phyloP scores from a whole-genome alignment of 2,113 vertebrate species.

The Syngnathus typhle region DNA sequence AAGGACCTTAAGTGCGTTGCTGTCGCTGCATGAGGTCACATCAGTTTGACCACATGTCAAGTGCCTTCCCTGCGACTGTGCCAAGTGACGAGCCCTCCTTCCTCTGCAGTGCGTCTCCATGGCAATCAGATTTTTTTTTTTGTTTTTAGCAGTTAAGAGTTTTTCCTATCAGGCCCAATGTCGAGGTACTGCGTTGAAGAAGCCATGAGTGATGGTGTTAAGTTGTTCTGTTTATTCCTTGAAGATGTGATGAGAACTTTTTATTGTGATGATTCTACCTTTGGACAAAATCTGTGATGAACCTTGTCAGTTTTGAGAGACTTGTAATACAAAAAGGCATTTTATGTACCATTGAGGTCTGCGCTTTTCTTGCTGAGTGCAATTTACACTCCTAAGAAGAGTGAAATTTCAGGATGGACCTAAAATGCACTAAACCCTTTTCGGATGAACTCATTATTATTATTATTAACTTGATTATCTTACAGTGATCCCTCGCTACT shows the following conservation, averaged over 20 bases:
- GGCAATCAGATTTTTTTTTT: slow-evolving; percentile 63
- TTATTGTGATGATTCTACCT: slow-evolving; percentile 54
- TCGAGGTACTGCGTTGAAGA: slow-evolving; percentile 55
- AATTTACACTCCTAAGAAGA: slow-evolving; percentile 2
- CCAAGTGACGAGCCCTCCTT: slow-evolving; percentile 65
- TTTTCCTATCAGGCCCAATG: slow-evolving; percentile 22
- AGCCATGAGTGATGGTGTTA: slow-evolving; percentile 62
- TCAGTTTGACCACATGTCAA: slow-evolving; percentile 51
- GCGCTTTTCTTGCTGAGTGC: slow-evolving; percentile 30
- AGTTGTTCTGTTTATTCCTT: slow-evolving; percentile 25
- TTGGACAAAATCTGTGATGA: slow-evolving; percentile 54
- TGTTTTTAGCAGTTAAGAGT: slow-evolving; percentile 12
- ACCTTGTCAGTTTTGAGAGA: slow-evolving; percentile 55
- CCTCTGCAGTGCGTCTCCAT: slow-evolving; percentile 64
- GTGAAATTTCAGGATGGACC: no score
- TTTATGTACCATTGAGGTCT: slow-evolving; percentile 54
- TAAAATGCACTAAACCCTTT: neutral
- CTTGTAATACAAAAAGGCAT: slow-evolving; percentile 67
- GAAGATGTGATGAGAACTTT: slow-evolving; percentile 61
- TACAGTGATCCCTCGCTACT: no score
- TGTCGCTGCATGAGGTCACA: slow-evolving; percentile 56
- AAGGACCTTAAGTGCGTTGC: slow-evolving; percentile 53
- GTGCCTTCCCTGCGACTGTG: slow-evolving; percentile 71
- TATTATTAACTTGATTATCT: no score
- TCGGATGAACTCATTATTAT: no score